Percentiles rank a stretch among this genome's conserved stretches.
Conservation (phyloP, 2,113 vertebrate genomes). For the Periophthalmus modestus region DNA sequence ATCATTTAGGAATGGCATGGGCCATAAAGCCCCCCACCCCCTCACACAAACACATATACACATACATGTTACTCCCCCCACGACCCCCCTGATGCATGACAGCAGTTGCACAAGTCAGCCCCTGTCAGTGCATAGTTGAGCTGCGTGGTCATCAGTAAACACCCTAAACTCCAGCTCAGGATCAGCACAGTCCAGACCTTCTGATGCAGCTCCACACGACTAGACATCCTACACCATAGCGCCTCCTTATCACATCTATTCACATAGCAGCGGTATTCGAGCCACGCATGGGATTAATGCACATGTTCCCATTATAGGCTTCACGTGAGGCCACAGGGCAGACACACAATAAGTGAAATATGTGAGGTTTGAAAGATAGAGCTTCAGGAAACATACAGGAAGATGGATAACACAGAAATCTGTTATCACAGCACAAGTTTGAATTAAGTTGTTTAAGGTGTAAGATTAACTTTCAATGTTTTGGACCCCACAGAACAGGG, state of each 20-base stretch:
- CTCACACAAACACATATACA: not conserved
- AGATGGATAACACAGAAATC: not conserved
- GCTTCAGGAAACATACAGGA: not conserved
- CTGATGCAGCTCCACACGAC: slow-evolving; percentile 27
- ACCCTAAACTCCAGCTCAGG: slow-evolving; percentile 27
- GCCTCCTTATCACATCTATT: slow-evolving; percentile 36
- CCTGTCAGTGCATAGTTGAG: slow-evolving; percentile 45
- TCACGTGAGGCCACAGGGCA: slow-evolving; percentile 19
- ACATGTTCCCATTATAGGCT: slow-evolving; percentile 32
- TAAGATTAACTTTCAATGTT: not conserved
- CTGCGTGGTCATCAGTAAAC: slow-evolving; percentile 54
- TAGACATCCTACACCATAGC: slow-evolving; percentile 36
- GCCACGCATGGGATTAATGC: slow-evolving; percentile 28
- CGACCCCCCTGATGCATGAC: slow-evolving; percentile 30
- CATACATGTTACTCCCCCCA: not conserved
- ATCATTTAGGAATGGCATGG: slow-evolving; percentile 32
- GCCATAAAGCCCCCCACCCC: slow-evolving; percentile 20
- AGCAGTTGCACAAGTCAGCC: slow-evolving; percentile 45
- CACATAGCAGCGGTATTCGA: slow-evolving; percentile 23
- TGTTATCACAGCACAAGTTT: not conserved
- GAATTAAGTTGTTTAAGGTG: not conserved
- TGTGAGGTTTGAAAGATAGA: not conserved
- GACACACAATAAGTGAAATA: not conserved
- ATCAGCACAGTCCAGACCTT: slow-evolving; percentile 33
- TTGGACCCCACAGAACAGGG: not conserved